Evolutionary conservation across 2,113 vertebrate genomes (phyloP).

Genomic region (Saccopteryx bilineata): DNA sequence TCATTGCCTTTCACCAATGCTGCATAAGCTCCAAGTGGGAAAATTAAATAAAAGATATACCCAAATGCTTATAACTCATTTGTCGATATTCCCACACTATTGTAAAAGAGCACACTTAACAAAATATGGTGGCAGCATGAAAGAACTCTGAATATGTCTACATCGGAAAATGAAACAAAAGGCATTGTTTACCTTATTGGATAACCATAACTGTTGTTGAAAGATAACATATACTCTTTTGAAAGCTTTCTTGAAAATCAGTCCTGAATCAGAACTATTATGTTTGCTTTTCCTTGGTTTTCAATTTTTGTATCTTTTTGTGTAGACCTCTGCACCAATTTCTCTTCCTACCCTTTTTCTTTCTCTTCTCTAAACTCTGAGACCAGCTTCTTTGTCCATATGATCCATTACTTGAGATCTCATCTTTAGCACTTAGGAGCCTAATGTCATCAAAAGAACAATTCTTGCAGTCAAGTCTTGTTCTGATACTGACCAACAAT

Average conservation of each 20-base stretch:
- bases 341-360: background rate
- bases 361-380: background rate
- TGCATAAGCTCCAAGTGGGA: background rate
- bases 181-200: background rate
- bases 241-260: background rate
- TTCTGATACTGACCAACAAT: background rate
- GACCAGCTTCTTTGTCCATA: background rate
- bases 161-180: background rate
- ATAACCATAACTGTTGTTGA: background rate
- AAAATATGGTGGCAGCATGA: background rate
- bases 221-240: background rate
- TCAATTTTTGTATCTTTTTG: background rate
- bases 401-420: background rate
- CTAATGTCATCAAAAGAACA: background rate
- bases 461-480: background rate
- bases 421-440: background rate
- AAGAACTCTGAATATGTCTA: background rate
- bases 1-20: background rate
- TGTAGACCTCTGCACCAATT: background rate
- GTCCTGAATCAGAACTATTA: background rate
- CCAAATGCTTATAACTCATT: background rate
- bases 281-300: constrained; percentile 29
- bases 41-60: background rate
- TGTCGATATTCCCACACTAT: background rate
- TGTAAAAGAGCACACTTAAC: background rate